Conservation (phyloP, 2,797 vertebrate species). For the Crypturellus tataupa region DNA sequence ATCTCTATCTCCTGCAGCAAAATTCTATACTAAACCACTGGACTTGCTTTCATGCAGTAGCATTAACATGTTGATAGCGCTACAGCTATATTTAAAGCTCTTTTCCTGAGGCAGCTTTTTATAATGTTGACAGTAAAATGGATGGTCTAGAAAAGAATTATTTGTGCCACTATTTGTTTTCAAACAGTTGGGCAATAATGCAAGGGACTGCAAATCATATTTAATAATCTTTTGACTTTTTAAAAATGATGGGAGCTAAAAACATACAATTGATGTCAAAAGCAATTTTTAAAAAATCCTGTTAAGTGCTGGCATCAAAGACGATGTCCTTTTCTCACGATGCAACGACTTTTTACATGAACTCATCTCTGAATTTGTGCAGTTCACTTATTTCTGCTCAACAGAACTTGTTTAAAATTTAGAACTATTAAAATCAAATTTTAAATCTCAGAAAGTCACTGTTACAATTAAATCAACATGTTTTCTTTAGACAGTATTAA, state of each 20-base stretch:
- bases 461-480: neutral
- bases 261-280: neutral
- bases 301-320: neutral
- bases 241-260: conserved; percentile 21
- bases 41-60: neutral
- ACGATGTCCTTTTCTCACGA: neutral
- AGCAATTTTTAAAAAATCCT: conserved; percentile 8
- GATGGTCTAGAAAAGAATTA: conserved; percentile 3
- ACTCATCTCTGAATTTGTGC: neutral
- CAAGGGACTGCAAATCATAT: neutral
- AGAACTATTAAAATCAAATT: neutral
- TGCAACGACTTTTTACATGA: neutral
- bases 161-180: conserved; percentile 22
- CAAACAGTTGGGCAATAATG: neutral
- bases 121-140: conserved; percentile 35
- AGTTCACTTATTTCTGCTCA: neutral
- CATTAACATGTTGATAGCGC: conserved; percentile 20
- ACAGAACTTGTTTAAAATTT: neutral
- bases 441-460: neutral
- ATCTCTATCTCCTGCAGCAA: conserved; percentile 5
- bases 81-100: conserved; percentile 6
- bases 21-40: neutral
- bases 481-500: neutral
- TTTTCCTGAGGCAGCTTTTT: conserved; percentile 26
- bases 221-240: conserved; percentile 9